phyloP scores from a whole-genome alignment of 2,888 invertebrate species.

The Pammene aurita region DNA sequence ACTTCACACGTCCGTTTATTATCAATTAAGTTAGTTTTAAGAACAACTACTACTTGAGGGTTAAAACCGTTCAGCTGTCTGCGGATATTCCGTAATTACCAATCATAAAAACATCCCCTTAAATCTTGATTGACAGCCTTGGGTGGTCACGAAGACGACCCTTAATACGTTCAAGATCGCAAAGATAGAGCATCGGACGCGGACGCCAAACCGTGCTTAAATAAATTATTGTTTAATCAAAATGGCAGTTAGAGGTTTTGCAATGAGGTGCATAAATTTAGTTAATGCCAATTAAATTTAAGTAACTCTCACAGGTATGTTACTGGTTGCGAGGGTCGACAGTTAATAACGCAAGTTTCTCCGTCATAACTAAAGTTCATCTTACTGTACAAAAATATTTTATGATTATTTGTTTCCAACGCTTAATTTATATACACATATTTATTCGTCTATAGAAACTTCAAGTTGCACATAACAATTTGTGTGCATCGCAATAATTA shows the following conservation, averaged over 20 bases:
- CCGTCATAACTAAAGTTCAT: background rate
- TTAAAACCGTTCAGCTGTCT: constrained; percentile 29
- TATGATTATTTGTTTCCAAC: background rate
- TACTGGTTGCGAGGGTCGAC: background rate
- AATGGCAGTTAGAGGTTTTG: constrained; percentile 30
- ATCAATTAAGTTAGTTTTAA: constrained; percentile 25
- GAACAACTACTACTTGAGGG: constrained; percentile 23
- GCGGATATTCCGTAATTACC: constrained; percentile 36
- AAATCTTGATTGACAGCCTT: constrained; percentile 38
- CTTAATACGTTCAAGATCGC: constrained; percentile 17
- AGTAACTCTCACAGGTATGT: background rate
- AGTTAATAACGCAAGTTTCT: background rate
- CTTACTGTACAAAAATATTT: background rate
- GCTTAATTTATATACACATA: background rate
- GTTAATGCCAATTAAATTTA: constrained; percentile 4
- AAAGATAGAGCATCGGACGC: constrained; percentile 43
- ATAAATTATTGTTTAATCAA: constrained; percentile 43
- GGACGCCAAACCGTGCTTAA: constrained; percentile 40
- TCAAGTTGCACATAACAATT: constrained; percentile 45
- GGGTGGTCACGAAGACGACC: constrained; percentile 36
- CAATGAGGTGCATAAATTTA: background rate
- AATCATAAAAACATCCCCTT: constrained; percentile 38
- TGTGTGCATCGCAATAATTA: constrained; percentile 48
- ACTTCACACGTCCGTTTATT: constrained; percentile 24
- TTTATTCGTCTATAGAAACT: background rate